phyloP scores from a whole-genome alignment of 37 sponge, comb jelly and placozoan species.

The Beroe forskalii region DNA sequence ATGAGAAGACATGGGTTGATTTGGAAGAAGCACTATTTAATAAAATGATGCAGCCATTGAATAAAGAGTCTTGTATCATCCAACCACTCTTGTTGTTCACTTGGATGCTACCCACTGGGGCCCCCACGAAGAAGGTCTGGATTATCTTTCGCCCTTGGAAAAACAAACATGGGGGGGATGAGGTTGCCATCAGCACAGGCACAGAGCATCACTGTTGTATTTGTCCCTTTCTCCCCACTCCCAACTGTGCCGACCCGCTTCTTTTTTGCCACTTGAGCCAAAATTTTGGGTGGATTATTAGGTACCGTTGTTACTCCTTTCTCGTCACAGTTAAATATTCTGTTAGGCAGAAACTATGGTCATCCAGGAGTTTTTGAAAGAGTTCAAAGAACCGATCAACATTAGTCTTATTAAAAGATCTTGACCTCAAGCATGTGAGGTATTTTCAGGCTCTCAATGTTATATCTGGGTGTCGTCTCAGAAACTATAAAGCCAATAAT shows the following conservation, averaged over 20 bases:
- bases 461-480: background rate
- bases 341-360: background rate
- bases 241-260: background rate
- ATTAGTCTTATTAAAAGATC: background rate
- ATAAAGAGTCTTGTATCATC: background rate
- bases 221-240: background rate
- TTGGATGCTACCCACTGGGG: background rate
- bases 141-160: background rate
- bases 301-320: slow-evolving; percentile 5
- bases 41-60: background rate
- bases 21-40: background rate
- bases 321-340: slow-evolving; percentile 9
- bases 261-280: too few relatives aligned
- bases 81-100: background rate
- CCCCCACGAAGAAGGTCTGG: background rate
- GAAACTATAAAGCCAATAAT: slow-evolving; percentile 14
- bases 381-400: background rate
- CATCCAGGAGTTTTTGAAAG: background rate
- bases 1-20: background rate
- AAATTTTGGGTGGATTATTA: background rate
- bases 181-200: background rate
- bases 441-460: background rate
- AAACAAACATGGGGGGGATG: background rate
- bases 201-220: background rate
- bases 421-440: background rate